Evolutionary conservation across 2,888 invertebrate genomes (phyloP), one percentile per base, ranked within the genome.

Genomic region (Drosophila helvetica): DNA sequence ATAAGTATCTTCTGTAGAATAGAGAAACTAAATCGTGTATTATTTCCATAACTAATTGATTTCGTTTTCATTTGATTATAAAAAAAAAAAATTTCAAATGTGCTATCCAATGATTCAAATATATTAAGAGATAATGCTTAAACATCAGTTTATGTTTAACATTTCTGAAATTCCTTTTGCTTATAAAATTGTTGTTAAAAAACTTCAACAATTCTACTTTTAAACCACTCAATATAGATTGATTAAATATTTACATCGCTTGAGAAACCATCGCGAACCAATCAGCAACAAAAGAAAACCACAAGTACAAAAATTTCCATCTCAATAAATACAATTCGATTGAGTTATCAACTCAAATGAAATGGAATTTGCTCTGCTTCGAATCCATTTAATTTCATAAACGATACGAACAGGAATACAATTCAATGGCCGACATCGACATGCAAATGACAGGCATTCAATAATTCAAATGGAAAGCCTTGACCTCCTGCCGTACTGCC

Each of bases 361-460:
- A 55, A 55, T 64, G 50, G 50, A 54, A 77, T 63, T 72, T 54
- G 60, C 6, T 27, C 15, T 15, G 18, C 18, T 4, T 72, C 55
- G 74, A 10, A 52, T 61, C 79, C 80, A 72, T 66, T 66, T 50
- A 33, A 67, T 81, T 71, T 69, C 74, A 72, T 62, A 76, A 76
- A 69, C 79, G 70, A 48, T 52, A 73, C 79, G 70, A 46, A 51
- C 30, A 45, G 27, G 42, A 19, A n/a, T 33, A 51, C 63, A 63
- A 60, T 50, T 51, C 60, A 59, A 27, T 22, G 47, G 64, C 50
- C 45, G 45, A 22, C 27, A 27, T 7, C 27, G 58, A 43, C 82
- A 82, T 82, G 82, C 76, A 82, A 66, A 66, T 68, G 67, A 65
- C 65, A 57, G 57, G 25, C 43, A 43, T 68, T 42, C 47, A 57